Evolutionary conservation across 2,797 vertebrate genomes (phyloP), one percentile per base, ranked within the genome.

Genomic region (Eulemur mongoz): DNA sequence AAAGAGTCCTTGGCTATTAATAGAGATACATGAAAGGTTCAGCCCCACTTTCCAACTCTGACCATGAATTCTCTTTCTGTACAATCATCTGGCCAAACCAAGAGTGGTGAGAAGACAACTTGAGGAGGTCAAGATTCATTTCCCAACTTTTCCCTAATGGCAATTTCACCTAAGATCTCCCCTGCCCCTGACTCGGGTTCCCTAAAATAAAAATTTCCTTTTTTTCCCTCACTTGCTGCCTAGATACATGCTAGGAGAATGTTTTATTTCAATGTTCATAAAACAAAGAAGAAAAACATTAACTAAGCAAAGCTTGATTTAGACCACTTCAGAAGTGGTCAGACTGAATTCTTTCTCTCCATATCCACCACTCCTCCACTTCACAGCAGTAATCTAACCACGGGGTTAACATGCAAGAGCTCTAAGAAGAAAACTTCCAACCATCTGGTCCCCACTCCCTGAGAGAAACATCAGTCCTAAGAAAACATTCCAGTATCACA

Each of bases 241-340:
- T n/a, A 73, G 27, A 89, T 27, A 40, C 27, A 89, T 57, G 50
- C 65, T 81, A 89, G 35, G 22, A 89, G 90, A 92, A 83, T 4
- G 40, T 54, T 90, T 82, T 12, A 93, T 63, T 95, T 89, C 30
- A 72, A 45, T 69, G n/a, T 65, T 79, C 79, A 69, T 70, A 52
- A 97, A 92, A 69, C 30, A 65, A 81, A 87, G 76, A 86, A 67
- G 35, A 40, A 85, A 95, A 96, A 89, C 11, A 32, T 5, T 13
- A 72, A 96, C 35, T 80, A 89, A 59, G 57, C 40, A 95, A 80
- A 73, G 61, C 23, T 73, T 85, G 50, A 45, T 70, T 92, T 35
- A 65, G 38, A 88, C 17, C 61, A 92, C 73, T 92, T 95, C 38
- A 75, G 90, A 92, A 18, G n/a, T 84, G 48, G 45, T 45, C 57